phyloP scores from a whole-genome alignment of 1,140 invertebrate species.

The Lepeophtheirus salmonis region DNA sequence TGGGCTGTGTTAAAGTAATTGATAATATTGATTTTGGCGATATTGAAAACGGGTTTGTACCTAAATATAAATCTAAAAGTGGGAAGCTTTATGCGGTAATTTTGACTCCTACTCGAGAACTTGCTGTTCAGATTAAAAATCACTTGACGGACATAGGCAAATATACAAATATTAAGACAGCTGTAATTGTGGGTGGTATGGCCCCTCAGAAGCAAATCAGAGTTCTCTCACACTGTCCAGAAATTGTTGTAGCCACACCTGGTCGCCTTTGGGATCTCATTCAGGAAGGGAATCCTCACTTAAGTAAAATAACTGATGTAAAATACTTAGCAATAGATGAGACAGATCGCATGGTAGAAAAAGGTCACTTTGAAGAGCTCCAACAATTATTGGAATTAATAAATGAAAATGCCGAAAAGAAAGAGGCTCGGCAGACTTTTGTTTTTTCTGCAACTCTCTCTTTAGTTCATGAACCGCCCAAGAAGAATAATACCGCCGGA shows the following conservation, averaged over 20 bases:
- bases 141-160: conserved; percentile 61
- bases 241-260: conserved; percentile 87
- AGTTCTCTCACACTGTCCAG: conserved; percentile 51
- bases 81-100: conserved; percentile 51
- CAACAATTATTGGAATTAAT: conserved; percentile 56
- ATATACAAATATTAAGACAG: conserved; percentile 45
- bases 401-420: conserved; percentile 41
- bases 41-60: background rate
- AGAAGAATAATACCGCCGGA: conserved; percentile 52
- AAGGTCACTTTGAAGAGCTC: conserved; percentile 86
- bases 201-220: conserved; percentile 74
- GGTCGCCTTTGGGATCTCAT: conserved; percentile 86
- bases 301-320: conserved; percentile 45
- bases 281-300: conserved; percentile 49
- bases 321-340: conserved; percentile 84
- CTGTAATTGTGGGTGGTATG: conserved; percentile 61
- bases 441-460: conserved; percentile 95
- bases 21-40: background rate
- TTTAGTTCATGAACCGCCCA: conserved; percentile 59
- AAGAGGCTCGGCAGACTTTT: conserved; percentile 58
- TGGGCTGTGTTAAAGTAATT: conserved; percentile 33
- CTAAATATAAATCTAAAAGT: conserved; percentile 5
- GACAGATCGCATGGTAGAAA: conserved; percentile 93
- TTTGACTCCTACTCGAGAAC: conserved; percentile 79
- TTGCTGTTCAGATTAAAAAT: conserved; percentile 78